Base-by-base conservation (phyloP, 2,797 vertebrate genomes). In the Huso huso region DNA sequence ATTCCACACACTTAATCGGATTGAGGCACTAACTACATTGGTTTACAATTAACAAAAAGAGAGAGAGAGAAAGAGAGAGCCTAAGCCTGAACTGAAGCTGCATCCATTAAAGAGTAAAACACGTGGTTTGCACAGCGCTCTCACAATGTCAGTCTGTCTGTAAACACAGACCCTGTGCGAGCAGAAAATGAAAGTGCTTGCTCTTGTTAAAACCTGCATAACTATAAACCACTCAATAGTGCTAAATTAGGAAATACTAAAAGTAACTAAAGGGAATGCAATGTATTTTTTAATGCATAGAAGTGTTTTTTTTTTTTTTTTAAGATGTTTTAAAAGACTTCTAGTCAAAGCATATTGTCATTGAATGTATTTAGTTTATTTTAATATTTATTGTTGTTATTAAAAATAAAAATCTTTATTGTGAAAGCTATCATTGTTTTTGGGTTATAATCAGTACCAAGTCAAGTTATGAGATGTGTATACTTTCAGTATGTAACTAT, bases 1-100 rank as follows among this genome's bases (percentile, higher is more conserved):
- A 61, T 63, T 62, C 58, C 87, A 85, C 76, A 88, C 88, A 89
- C 86, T 89, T 89, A 89, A 89, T 87, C 85, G 86, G 80, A 83
- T 75, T 74, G 75, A 80, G 81, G 81, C 73, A 84, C 81, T 83
- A 85, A 88, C 61, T 62, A 81, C 74, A 77, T 68, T 71, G 77
- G 82, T 80, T 82, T 82, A 74, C 86, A 90, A 87, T 81, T 50
- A 13, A 86, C 86, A 86, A 66, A 37, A n/a, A 55, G 55, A 9
- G 12, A 55, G 55, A 9, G 12, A 37, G 23, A 37, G 23, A 37
- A 4, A 37, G 23, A 37, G 23, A 37, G 23, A 37, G 23, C 23
- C 23, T 37, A 37, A 52, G 18, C 23, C 62, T 15, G 52, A 9
- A 55, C 23, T 58, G 23, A n/a, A 48, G 64, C 6, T 48, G 8